phyloP scores from a whole-genome alignment of 2,888 invertebrate genomes.

The Erannis defoliaria region DNA sequence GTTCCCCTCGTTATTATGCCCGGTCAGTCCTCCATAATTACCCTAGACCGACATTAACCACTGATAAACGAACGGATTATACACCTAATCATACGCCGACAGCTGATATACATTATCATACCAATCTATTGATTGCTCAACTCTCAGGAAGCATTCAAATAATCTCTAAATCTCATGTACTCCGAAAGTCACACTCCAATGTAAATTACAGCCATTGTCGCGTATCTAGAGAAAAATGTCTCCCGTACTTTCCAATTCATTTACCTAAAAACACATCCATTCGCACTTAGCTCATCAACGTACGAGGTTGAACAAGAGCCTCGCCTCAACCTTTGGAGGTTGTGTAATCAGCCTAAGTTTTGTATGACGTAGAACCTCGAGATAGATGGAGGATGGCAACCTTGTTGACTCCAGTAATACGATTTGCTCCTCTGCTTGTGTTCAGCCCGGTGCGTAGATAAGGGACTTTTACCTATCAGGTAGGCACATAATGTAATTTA shows the following conservation, averaged over 20 bases:
- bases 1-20: conserved; percentile 43
- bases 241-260: conserved; percentile 27
- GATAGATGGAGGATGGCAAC: conserved; percentile 15
- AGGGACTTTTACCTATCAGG: conserved; percentile 48
- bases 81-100: conserved; percentile 9
- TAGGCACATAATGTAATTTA: conserved; percentile 58
- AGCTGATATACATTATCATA: conserved; percentile 14
- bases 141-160: conserved; percentile 2
- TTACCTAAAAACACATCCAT: conserved; percentile 19
- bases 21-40: conserved; percentile 50
- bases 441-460: conserved; percentile 40
- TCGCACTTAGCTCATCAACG: conserved; percentile 12
- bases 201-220: conserved; percentile 31
- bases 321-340: conserved; percentile 11
- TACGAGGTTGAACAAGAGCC: conserved; percentile 14
- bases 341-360: conserved; percentile 27
- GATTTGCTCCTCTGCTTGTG: conserved; percentile 41
- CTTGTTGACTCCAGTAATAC: conserved; percentile 47
- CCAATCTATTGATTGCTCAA: neutral
- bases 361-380: conserved; percentile 10
- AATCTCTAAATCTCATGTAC: conserved; percentile 1
- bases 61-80: conserved; percentile 18
- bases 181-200: conserved; percentile 16
- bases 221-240: conserved; percentile 20
- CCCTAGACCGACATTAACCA: conserved; percentile 42